A percentile compares a stretch with the other conserved stretches of the same genome.
Evolutionary conservation across 2,888 invertebrate species (phyloP).

Genomic region (Cotesia congregata): DNA sequence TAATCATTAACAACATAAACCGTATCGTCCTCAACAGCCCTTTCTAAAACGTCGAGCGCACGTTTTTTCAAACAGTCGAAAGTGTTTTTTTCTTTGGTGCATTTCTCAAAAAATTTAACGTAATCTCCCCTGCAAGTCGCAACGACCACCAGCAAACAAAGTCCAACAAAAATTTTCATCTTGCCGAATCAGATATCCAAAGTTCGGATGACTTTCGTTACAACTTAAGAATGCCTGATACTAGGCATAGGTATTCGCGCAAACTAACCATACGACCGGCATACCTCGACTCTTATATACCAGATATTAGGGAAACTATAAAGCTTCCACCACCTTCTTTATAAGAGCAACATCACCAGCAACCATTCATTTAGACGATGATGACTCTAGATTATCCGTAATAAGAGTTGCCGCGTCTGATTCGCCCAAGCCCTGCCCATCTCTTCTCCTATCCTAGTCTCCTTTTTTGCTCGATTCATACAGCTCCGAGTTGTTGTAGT

Average conservation of each 20-base stretch:
- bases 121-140: constrained; percentile 54
- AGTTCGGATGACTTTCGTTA: not conserved
- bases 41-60: constrained; percentile 63
- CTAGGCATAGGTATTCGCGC: constrained; percentile 36
- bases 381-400: constrained; percentile 15
- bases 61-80: constrained; percentile 65
- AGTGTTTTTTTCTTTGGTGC: constrained; percentile 64
- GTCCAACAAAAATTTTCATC: constrained; percentile 44
- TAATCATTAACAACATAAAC: constrained; percentile 65
- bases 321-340: constrained; percentile 34
- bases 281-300: constrained; percentile 47
- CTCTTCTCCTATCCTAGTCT: constrained; percentile 16
- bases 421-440: constrained; percentile 35
- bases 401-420: constrained; percentile 31
- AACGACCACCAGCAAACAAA: constrained; percentile 46
- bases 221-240: not conserved
- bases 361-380: not conserved
- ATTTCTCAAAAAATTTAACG: constrained; percentile 62
- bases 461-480: not conserved
- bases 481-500: not conserved
- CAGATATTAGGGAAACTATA: constrained; percentile 44
- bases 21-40: constrained; percentile 63
- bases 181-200: not conserved
- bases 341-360: not conserved
- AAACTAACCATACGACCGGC: constrained; percentile 48